phyloP scores from a whole-genome alignment of 2,113 vertebrate species.

The Talpa occidentalis region DNA sequence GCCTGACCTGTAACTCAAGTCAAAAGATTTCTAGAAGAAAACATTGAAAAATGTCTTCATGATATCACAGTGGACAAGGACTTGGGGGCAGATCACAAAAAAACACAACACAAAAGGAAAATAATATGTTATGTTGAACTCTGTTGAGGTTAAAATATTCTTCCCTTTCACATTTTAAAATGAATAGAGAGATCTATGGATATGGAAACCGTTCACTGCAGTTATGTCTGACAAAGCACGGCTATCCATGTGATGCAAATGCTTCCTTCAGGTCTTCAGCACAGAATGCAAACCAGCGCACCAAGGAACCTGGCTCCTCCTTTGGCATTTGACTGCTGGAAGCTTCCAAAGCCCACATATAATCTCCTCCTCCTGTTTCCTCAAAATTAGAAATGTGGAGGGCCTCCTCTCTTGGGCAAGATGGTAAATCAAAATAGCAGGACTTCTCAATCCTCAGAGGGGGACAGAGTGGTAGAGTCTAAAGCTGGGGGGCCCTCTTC shows the following conservation, averaged over 20 bases:
- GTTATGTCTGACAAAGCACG: neutral
- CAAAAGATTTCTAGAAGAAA: neutral
- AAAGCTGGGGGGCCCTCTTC: neutral
- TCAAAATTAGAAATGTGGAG: accelerated
- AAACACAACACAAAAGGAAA: neutral
- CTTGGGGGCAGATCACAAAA: neutral
- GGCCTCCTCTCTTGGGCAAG: no score
- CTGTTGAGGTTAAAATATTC: neutral
- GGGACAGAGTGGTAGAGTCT: no score
- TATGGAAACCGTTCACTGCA: neutral
- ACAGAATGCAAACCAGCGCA: neutral
- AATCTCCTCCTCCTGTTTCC: neutral
- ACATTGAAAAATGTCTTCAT: neutral
- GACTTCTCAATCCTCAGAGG: no score
- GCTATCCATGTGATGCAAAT: neutral
- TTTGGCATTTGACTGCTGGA: neutral
- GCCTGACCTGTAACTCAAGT: neutral
- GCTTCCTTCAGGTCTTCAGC: neutral
- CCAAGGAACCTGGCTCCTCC: neutral
- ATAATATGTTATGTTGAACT: neutral
- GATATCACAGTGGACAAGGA: neutral
- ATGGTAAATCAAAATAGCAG: no score
- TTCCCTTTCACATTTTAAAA: neutral
- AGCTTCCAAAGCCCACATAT: neutral
- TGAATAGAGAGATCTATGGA: neutral